Evolutionary conservation across 2,113 vertebrate genomes (phyloP).

Genomic region (Dendropsophus ebraccatus): DNA sequence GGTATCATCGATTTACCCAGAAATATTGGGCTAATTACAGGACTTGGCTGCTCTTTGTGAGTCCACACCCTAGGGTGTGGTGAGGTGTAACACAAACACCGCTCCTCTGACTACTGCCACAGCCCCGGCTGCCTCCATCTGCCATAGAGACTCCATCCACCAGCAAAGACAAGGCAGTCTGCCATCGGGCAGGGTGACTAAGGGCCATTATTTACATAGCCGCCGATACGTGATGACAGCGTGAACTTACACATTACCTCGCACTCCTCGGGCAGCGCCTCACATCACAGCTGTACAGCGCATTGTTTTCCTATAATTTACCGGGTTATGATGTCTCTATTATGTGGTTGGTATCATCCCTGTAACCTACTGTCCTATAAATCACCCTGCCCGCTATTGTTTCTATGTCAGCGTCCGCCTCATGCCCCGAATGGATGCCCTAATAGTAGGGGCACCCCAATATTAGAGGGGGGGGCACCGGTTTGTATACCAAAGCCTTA

Average conservation of each 20-base stretch:
- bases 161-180: neutral
- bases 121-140: conserved; percentile 9
- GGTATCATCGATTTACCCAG: conserved; percentile 25
- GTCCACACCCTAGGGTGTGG: conserved; percentile 53
- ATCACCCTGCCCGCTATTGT: neutral
- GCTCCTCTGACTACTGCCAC: neutral
- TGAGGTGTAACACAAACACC: conserved; percentile 48
- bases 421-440: too few relatives aligned
- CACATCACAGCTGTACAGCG: neutral
- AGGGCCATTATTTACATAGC: conserved; percentile 21
- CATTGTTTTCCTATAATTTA: neutral
- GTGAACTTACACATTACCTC: neutral
- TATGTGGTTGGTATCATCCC: neutral
- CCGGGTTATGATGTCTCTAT: neutral
- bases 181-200: neutral
- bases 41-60: conserved; percentile 46
- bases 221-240: neutral
- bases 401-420: neutral
- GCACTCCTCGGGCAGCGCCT: neutral
- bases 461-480: too few relatives aligned
- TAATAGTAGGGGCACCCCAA: too few relatives aligned
- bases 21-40: conserved; percentile 48
- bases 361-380: neutral
- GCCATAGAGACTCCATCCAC: conserved; percentile 7
- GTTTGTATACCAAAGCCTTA: too few relatives aligned